Evolutionary conservation across 2,888 invertebrate genomes (phyloP), one percentile per base, ranked within the genome.

Genomic region (Odontothrips loti): DNA sequence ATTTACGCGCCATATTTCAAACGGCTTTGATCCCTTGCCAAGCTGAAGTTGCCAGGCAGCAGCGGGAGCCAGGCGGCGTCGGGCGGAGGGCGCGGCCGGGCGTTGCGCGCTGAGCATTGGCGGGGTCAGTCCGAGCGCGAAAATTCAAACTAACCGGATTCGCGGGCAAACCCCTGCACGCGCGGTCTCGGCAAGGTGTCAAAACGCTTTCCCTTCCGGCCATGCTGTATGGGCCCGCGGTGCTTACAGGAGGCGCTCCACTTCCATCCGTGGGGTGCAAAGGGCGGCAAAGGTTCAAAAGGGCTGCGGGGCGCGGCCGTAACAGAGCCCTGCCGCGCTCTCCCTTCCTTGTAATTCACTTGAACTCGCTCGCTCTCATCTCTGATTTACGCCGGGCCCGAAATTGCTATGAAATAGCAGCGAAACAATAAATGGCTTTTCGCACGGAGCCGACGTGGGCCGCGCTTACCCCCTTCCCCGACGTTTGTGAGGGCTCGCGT

Each of bases 1-100:
- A 75, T 75, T 75, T 75, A 27, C 68, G 68, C 68, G 68, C 68
- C 68, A 27, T 75, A 75, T 75, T 75, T 75, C 68, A 75, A 27
- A 12, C 68, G 68, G 68, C 68, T 75, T 75, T 75, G 68, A 75
- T 75, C 68, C 68, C 23, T 23, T 75, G 68, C 68, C 68, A 75
- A 75, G 68, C 68, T 27, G 11, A 58, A 58, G 15, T 58, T 58
- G 58, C 58, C 58, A 58, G n/a, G 51, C 51, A 51, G 51, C 51
- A 8, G 58, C 0, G 17, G 10, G 58, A 15, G 6, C 20, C 20
- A 15, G 51, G 51, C 48, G 48, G 48, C n/a, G n/a, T 43, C 34
- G 34, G 34, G 34, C 34, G 34, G 34, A 43, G 34, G 17, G 58
- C 58, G 58, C 15, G 58, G 58, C 58, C 6, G 58, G 17, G 58